A percentile compares a stretch with the other conserved stretches of the same genome.
Evolutionary conservation across 2,113 vertebrate genomes (phyloP).

Genomic region (Trochalopteron elliotii): DNA sequence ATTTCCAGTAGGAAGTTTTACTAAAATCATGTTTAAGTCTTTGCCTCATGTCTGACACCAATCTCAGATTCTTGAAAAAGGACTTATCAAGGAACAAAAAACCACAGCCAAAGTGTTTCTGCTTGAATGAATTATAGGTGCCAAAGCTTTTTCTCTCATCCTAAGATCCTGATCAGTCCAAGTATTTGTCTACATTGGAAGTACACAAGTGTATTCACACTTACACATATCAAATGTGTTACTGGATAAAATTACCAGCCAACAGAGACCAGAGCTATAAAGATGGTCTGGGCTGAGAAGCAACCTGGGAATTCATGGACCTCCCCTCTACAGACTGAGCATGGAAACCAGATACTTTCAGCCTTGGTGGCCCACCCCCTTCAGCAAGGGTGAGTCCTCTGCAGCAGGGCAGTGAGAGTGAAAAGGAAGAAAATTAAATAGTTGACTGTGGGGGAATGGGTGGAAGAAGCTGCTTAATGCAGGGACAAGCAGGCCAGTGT

Average conservation of each 20-base stretch:
- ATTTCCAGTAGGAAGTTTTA: neutral
- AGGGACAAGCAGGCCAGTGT: neutral
- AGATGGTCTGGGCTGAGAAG: neutral
- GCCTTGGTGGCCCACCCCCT: neutral
- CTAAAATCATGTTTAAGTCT: neutral
- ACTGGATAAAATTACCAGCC: constrained; percentile 14
- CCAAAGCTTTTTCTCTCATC: neutral
- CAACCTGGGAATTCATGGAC: neutral
- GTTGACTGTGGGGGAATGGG: neutral
- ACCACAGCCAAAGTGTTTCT: neutral
- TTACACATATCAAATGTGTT: neutral
- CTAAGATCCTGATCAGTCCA: neutral
- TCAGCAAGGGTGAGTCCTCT: neutral
- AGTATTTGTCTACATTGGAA: neutral
- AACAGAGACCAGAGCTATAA: constrained; percentile 8
- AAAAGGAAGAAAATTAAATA: neutral
- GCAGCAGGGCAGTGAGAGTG: neutral
- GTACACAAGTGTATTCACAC: neutral
- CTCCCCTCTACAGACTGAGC: neutral
- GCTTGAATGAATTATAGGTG: neutral
- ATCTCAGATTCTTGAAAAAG: neutral
- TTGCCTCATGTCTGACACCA: neutral
- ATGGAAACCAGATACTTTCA: neutral
- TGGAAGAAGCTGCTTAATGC: neutral
- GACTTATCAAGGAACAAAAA: neutral